Evolutionary conservation across 2,113 vertebrate species (phyloP).

Genomic region (Microtus oregoni): DNA sequence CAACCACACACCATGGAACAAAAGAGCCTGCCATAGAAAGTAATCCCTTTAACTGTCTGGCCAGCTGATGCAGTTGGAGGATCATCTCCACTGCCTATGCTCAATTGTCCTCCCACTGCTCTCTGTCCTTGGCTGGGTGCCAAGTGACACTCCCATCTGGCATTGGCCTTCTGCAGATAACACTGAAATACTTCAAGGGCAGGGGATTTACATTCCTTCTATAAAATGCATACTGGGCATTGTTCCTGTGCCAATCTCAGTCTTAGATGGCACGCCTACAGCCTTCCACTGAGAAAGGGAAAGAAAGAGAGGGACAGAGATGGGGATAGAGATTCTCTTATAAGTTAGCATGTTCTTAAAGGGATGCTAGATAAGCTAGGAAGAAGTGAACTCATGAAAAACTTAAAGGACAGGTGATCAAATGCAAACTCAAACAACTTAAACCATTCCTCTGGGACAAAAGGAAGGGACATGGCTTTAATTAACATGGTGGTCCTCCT

Average conservation of each 20-base stretch:
- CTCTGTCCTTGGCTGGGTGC: slow-evolving; percentile 22
- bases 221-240: not conserved
- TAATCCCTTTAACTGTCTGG: slow-evolving; percentile 43
- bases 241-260: not conserved
- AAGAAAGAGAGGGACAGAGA: not conserved
- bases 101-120: slow-evolving; percentile 14
- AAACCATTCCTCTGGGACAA: not conserved
- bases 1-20: slow-evolving; percentile 61
- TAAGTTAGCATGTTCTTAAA: not conserved
- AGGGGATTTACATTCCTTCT: slow-evolving; percentile 44
- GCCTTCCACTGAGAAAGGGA: not conserved
- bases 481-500: not conserved
- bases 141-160: slow-evolving; percentile 65
- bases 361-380: not conserved
- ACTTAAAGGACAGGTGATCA: not conserved
- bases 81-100: not conserved
- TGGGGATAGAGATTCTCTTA: not conserved
- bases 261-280: not conserved
- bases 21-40: slow-evolving; percentile 53
- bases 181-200: slow-evolving; percentile 52
- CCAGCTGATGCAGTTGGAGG: slow-evolving; percentile 39
- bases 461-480: not conserved
- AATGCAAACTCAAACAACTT: not conserved
- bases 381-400: not conserved
- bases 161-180: slow-evolving; percentile 57